Evolutionary conservation across 1,140 invertebrate genomes (phyloP), one percentile per base, ranked within the genome.

Genomic region (Dryas iulia): DNA sequence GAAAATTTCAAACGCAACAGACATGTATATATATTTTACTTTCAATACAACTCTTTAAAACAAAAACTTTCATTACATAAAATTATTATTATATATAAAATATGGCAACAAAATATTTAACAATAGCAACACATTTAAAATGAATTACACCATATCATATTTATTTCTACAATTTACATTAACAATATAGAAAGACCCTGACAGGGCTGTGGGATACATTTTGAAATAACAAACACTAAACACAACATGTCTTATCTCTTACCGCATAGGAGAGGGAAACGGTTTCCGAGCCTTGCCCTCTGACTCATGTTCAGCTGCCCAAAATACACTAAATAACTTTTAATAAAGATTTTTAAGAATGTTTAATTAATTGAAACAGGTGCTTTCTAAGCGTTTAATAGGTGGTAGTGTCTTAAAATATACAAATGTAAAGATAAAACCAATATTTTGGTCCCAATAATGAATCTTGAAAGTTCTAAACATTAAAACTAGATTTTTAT

Each of bases 71-170:
- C 39, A 47, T 47, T 47, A 21, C 39, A 47, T 47, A n/a, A 6
- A 47, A 21, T n/a, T 47, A 47, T 21, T 47, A 14, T 21, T 47
- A 21, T 21, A 21, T n/a, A n/a, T n/a, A 47, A 14, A 47, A 59
- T 62, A 52, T 62, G 39, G 59, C 59, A 62, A 62, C 59, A 62
- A 52, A 60, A 60, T 23, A 28, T 39, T 28, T 18, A 35, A 47
- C 25, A 26, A 53, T 12, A 62, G 35, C 39, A 62, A 53, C 59
- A 62, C 24, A 39, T 30, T 53, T 62, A 8, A 26, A 25, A 47
- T 24, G n/a, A n/a, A n/a, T n/a, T n/a, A n/a, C n/a, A n/a, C n/a
- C n/a, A n/a, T 47, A 10, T n/a, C 21, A 21, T 47, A 3, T 14
- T n/a, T n/a, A n/a, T 10, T 47, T 47, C 18, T 47, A 47, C 7